Evolutionary conservation across 2,888 invertebrate species (phyloP), one percentile per base, ranked within the genome.

Genomic region (Notodromas monacha): DNA sequence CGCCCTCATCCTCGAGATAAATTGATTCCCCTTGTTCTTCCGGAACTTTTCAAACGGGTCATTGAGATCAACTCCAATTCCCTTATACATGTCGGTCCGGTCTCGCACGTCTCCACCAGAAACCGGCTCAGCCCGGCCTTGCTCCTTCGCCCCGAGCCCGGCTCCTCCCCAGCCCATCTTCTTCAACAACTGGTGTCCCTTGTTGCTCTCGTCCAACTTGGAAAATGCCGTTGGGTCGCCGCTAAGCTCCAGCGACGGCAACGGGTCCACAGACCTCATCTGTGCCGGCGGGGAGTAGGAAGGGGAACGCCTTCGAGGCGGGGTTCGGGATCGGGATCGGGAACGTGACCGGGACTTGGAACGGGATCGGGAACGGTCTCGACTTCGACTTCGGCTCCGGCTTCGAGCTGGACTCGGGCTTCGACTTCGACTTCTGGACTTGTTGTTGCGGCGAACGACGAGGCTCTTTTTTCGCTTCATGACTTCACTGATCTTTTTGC

Each of bases 21-120:
- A 81, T 39, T 79, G 77, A 43, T 77, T 76, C 34, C 79, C 79
- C 53, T 79, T 79, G 51, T 73, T 77, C 55, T 89, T 89, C 40
- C 89, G 63, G 54, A 86, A 89, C 53, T 77, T 79, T 52, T 89
- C 89, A 45, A 84, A 89, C 0, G 86, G 86, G 54, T 89, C 89
- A 45, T 74, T 76, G 35, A 77, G 54, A 48, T 73, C 73, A 37
- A 77, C 66, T 28, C 89, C 92, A 35, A 92, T 65, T 36, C 92
- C 92, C 59, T 69, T 84, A 51, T 79, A 92, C 55, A 76, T 70
- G 49, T 92, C 86, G 42, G 66, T 67, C 38, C 66, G 62, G 47
- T 92, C 86, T 6, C 92, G 58, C 45, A 68, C 74, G 40, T 74
- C 68, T 28, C 79, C 84, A 0, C 76, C 79, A 31, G 72, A 66